Conservation (phyloP, 2,888 invertebrate species). For the Azorinus chamasolen region DNA sequence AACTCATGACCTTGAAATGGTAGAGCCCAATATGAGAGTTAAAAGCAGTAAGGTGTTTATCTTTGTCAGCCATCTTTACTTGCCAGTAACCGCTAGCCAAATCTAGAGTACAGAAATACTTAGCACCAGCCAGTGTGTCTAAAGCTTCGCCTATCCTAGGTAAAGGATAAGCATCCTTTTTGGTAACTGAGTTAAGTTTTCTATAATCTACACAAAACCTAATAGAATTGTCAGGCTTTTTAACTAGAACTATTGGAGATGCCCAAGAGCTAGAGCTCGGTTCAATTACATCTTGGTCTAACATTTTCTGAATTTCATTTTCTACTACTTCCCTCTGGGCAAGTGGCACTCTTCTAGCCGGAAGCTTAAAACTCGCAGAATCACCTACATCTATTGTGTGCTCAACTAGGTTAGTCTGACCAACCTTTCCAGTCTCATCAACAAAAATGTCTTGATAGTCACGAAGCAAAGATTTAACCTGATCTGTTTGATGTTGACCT, state of each 20-base stretch:
- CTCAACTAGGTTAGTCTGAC: constrained; percentile 21
- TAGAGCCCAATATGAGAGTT: constrained; percentile 33
- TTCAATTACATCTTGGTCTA: constrained; percentile 41
- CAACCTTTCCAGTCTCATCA: constrained; percentile 8
- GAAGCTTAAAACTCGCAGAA: constrained; percentile 44
- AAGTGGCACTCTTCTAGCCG: constrained; percentile 31
- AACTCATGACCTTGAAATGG: constrained; percentile 53
- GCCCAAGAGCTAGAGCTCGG: constrained; percentile 47
- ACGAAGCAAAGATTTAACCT: not conserved
- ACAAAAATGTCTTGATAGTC: constrained; percentile 31
- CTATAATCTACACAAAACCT: constrained; percentile 52
- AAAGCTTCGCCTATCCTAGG: constrained; percentile 43
- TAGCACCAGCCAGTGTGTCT: constrained; percentile 34
- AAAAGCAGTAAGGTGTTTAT: constrained; percentile 41
- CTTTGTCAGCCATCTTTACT: constrained; percentile 30
- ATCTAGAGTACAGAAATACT: constrained; percentile 51
- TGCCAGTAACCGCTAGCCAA: constrained; percentile 55
- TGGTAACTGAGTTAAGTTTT: constrained; percentile 34
- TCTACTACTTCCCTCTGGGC: constrained; percentile 39
- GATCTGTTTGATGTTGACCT: no score
- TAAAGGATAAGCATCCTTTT: constrained; percentile 52
- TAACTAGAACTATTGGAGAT: constrained; percentile 38
- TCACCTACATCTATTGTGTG: constrained; percentile 57
- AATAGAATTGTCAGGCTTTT: constrained; percentile 36
- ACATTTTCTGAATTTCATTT: constrained; percentile 36